Evolutionary conservation across 1,140 invertebrate genomes (phyloP), one percentile per base, ranked within the genome.

Genomic region (Microvelia longipes): DNA sequence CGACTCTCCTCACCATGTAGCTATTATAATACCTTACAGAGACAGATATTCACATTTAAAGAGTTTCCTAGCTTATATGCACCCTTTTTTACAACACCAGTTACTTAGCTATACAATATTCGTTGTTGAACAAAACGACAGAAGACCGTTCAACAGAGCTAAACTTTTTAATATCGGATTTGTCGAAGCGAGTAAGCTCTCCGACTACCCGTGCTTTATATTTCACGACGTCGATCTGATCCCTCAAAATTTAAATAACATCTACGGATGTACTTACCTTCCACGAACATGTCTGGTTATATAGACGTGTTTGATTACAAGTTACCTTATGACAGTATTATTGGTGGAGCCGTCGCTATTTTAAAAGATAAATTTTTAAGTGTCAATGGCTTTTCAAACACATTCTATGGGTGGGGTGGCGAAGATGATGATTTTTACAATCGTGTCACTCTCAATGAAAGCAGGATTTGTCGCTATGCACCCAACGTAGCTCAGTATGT

Each of bases 171-270:
- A 98, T 78, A 88, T 95, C 72, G 96, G 94, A 0, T 94, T 92
- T 73, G 78, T 83, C 2, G 87, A 93, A 75, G 91, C 92, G 0
- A 78, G 82, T 29, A 83, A 82, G 73, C 84, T 86, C 30, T 84
- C 83, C 69, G 79, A 82, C 65, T 93, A 87, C 79, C 87, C 92
- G 28, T 98, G 96, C 77, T 87, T 96, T 66, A 88, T 98, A 67
- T 90, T 98, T 75, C 95, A 98, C 80, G 95, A 98, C 78, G 91
- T 98, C 62, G 95, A 98, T 82, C 80, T 98, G 25, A 83, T 98
- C 69, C 96, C 96, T 14, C 84, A 96, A 73, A 92, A 92, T 80
- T 85, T 86, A 69, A 85, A 88, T 1, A 97, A 98, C 81, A 84
- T 96, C 66, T 98, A 98, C 81, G 90, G 89, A 19, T 98, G 96